A percentile compares a stretch with the other conserved stretches of the same genome.
These are phyloP conservation scores for Bedellia somnulentella DNA, from an alignment of 2,888 invertebrate species.

Conservation along the genomic window DNA sequence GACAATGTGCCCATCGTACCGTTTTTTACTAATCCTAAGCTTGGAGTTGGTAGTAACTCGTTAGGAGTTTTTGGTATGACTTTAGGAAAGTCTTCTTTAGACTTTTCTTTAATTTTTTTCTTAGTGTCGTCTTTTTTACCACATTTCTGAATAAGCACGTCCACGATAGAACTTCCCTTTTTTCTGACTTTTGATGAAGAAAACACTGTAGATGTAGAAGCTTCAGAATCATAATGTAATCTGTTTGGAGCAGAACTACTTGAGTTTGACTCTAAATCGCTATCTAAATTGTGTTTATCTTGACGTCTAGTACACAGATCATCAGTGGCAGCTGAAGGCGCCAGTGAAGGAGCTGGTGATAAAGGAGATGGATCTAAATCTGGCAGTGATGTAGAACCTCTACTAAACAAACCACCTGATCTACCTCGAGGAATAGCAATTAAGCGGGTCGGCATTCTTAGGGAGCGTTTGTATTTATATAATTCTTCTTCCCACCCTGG, in stretches of 20 bases:
- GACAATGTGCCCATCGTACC: slow-evolving; percentile 37
- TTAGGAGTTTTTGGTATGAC: slow-evolving; percentile 59
- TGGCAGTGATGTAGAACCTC: slow-evolving; percentile 75
- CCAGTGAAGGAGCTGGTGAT: slow-evolving; percentile 69
- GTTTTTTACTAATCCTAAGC: slow-evolving; percentile 48
- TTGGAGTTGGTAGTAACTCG: slow-evolving; percentile 68
- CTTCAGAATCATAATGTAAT: slow-evolving; percentile 68
- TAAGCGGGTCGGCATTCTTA: slow-evolving; percentile 78
- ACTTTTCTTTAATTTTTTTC: slow-evolving; percentile 56
- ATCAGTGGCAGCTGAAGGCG: slow-evolving; percentile 62
- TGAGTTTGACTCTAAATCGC: slow-evolving; percentile 69
- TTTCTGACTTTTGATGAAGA: slow-evolving; percentile 57
- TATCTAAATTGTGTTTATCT: slow-evolving; percentile 57
- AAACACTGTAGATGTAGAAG: slow-evolving; percentile 67
- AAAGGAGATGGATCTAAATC: slow-evolving; percentile 75
- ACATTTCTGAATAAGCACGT: slow-evolving; percentile 68
- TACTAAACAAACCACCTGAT: slow-evolving; percentile 62
- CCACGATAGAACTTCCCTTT: slow-evolving; percentile 63
- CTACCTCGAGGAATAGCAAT: slow-evolving; percentile 74
- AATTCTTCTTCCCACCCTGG: slow-evolving; percentile 85
- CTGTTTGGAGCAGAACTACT: slow-evolving; percentile 62
- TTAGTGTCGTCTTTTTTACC: slow-evolving; percentile 60
- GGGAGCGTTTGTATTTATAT: slow-evolving; percentile 77
- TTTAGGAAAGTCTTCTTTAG: slow-evolving; percentile 56
- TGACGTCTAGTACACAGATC: slow-evolving; percentile 44